Evolutionary conservation across 2,113 vertebrate species (phyloP), one percentile per base, ranked within the genome.

Genomic region (Bombycilla garrulus): DNA sequence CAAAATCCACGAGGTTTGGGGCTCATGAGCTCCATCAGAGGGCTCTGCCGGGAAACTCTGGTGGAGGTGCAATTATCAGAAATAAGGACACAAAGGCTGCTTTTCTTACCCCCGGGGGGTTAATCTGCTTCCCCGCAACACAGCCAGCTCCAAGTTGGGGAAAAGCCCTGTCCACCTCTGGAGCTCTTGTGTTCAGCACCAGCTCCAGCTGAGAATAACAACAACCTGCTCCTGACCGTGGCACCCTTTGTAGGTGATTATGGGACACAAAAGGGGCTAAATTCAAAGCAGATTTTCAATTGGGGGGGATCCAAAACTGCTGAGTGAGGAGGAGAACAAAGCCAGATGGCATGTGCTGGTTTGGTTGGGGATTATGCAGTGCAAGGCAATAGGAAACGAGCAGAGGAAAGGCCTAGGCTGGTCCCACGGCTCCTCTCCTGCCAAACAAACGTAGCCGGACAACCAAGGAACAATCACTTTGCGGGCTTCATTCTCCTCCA

Each of bases 321-420:
- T 86, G 96, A 91, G 86, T 88, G 95, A 95, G 96, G 91, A 95
- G 94, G 62, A 97, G 97, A 97, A 97, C 95, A 97, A 97, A 97
- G 98, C 96, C 96, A 96, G 93, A 92, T 93, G 94, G 95, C 93
- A 91, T 61, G 31, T 45, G 88, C 73, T 81, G 91, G 76, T 80
- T 92, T 74, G 84, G 81, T 11, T 53, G n/a, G 73, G 83, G 90
- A 91, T 94, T 94, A 48, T 88, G 88, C 90, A 85, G 90, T 44
- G 91, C 90, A 87, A 94, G 92, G 96, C 95, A 93, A 93, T 80
- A 90, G 96, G 96, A 97, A 97, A 97, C 8, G 19, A 95, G 81
- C 64, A 73, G 73, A 84, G 64, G 60, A 86, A 77, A 90, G 91
- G 92, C 92, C 71, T 3, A 0, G 53, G 26, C 53, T 93, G 91